Evolutionary conservation across 2,113 vertebrate genomes (phyloP).

Genomic region (human): GRCh38 chr7:132211501-132212000

Average conservation of each 20-base stretch:
- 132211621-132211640: not conserved
- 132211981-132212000: not conserved
- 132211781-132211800: not conserved
- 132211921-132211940: not conserved
- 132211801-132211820: fast-evolving
- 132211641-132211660: not conserved
- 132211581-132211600: not conserved
- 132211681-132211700: not conserved
- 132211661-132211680: not conserved
- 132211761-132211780: not conserved
- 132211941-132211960: not conserved
- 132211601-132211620: not conserved
- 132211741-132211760: not conserved
- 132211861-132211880: not conserved
- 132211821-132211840: too few species aligned
- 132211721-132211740: not conserved
- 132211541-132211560: not conserved
- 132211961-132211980: not conserved
- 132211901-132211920: too few species aligned
- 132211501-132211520: not conserved
- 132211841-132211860: not conserved
- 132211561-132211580: not conserved
- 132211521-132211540: not conserved
- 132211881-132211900: not conserved
- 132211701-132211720: constrained; percentile 36